Base-by-base conservation (phyloP, 2,888 invertebrate genomes). In the Dorcus parallelipipedus region DNA sequence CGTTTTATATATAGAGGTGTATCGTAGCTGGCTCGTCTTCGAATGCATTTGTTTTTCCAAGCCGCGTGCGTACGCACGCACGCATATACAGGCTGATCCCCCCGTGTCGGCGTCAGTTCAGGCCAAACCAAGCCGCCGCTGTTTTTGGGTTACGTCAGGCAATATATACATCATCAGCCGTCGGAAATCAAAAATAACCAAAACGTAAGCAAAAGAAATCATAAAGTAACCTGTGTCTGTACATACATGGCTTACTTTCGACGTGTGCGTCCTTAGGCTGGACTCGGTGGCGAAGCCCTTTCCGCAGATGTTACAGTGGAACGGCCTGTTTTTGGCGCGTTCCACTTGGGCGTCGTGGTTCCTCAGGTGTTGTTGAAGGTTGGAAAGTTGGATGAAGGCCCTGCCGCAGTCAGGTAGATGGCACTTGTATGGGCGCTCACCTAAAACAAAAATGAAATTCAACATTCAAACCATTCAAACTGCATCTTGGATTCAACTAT, bases 331-430 rank as follows among this genome's bases (percentile, higher is more conserved):
- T 80, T 95, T 95, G 74, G 95, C 94, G 68, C 95, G 85, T 75
- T 95, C 95, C 66, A 95, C 91, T 79, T 96, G 95, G 59, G 95
- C 95, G 77, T 96, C 97, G 80, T 97, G 96, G 81, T 96, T 97
- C 67, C 96, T 83, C 65, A 96, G 86, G 78, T 97, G 96, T 77
- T 97, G 97, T 77, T 97, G 96, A 9, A 97, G 87, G 80, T 97
- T 97, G 58, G 95, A 95, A 70, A 97, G 85, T 81, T 97, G 97
- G 77, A 96, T 97, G 82, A 97, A 97, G 65, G 96, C 96, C 70
- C 96, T 84, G 54, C 95, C 96, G 78, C 97, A 97, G 74, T 96
- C 95, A 56, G 95, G 93, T 70, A 96, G 85, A 79, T 95, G 95
- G 79, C 97, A 97, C 81, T 95, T 94, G 84, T 97, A 97, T 49